Evolutionary conservation across 2,113 vertebrate genomes (phyloP).

Genomic region (Urocynchramus pylzowi): DNA sequence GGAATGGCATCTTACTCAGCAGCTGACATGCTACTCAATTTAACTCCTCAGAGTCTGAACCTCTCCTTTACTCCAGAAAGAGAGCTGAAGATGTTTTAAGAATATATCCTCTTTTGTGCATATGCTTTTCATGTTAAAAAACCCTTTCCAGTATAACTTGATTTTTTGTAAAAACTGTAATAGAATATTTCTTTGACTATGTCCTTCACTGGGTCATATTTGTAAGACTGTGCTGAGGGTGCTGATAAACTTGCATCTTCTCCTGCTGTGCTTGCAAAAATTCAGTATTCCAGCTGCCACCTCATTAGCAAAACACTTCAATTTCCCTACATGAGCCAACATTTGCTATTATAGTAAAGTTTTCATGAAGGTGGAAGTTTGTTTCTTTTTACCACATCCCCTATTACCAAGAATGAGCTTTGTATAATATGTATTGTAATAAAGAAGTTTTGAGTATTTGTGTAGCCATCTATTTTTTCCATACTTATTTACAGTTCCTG

Average conservation of each 20-base stretch:
- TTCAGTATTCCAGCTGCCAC: not conserved
- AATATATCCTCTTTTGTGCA: not conserved
- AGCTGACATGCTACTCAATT: not conserved
- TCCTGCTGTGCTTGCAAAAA: not conserved
- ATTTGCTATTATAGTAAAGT: not conserved
- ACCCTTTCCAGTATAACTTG: not conserved
- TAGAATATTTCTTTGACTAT: not conserved
- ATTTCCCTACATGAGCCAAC: not conserved
- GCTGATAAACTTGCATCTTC: not conserved
- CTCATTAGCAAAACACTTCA: not conserved
- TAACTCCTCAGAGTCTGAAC: not conserved
- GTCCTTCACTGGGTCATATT: not conserved
- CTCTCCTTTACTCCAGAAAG: not conserved
- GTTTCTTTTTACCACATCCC: not conserved
- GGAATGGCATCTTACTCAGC: slow-evolving; percentile 18
- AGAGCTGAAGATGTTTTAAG: not conserved
- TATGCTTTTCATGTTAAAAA: not conserved
- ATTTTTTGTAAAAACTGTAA: not conserved
- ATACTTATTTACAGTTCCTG: not conserved
- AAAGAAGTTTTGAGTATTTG: not conserved
- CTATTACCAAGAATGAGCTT: not conserved
- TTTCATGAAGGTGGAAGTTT: not conserved
- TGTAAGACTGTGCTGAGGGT: fast-evolving
- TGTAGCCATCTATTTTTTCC: not conserved
- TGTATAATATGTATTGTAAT: not conserved